These are phyloP conservation scores for Dendroctonus ponderosae DNA, from an alignment of 1,140 invertebrate species.

Conservation along the genomic window DNA sequence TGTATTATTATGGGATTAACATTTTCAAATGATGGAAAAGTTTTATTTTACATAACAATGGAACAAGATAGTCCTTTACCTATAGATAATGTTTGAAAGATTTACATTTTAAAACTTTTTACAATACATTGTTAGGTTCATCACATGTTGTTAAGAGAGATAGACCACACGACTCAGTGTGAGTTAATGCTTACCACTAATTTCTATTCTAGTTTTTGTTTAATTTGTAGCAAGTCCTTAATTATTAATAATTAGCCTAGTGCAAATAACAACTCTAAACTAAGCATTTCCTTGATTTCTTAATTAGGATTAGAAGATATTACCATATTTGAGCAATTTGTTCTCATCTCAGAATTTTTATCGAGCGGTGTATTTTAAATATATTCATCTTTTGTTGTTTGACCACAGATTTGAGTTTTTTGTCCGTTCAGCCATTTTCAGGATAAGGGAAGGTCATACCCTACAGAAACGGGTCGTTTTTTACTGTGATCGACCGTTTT, in stretches of 20 bases:
- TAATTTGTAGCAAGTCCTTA: constrained; percentile 13
- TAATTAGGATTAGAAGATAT: too few relatives aligned
- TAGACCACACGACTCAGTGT: constrained; percentile 24
- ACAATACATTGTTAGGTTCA: constrained; percentile 24
- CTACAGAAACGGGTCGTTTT: too few relatives aligned
- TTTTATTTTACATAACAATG: constrained; percentile 34
- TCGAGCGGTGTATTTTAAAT: too few relatives aligned
- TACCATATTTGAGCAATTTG: too few relatives aligned
- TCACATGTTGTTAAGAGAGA: constrained; percentile 35
- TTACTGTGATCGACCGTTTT: too few relatives aligned
- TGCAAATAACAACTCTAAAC: constrained; percentile 20
- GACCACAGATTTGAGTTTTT: too few relatives aligned
- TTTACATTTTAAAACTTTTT: constrained; percentile 27
- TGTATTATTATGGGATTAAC: constrained; percentile 24
- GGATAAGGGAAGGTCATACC: too few relatives aligned
- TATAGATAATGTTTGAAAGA: constrained; percentile 24
- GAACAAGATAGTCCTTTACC: constrained; percentile 33
- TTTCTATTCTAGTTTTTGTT: constrained; percentile 26
- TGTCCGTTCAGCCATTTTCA: too few relatives aligned
- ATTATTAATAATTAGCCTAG: constrained; percentile 5
- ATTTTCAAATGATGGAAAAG: constrained; percentile 24
- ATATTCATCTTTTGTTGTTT: too few relatives aligned
- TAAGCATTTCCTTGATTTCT: too few relatives aligned
- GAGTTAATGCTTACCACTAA: constrained; percentile 17
- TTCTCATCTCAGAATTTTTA: too few relatives aligned